Percentiles rank a stretch among this genome's conserved stretches.
Evolutionary conservation across 1,140 invertebrate genomes (phyloP).

Genomic region (Holotrichia oblita): DNA sequence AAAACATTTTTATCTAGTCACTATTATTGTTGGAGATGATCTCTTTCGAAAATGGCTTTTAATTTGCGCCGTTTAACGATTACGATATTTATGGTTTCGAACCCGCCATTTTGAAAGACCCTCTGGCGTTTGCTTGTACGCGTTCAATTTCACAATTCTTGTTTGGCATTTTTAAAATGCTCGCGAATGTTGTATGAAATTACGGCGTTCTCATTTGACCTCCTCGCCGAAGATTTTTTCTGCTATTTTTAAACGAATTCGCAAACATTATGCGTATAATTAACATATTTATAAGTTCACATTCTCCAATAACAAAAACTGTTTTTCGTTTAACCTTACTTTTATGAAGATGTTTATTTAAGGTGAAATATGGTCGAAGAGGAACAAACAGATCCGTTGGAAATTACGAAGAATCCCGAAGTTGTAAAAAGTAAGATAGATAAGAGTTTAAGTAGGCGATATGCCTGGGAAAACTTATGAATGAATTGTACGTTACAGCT

Average conservation of each 20-base stretch:
- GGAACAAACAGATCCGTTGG: slow-evolving; percentile 44
- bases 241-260: not conserved
- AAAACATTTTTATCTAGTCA: not conserved
- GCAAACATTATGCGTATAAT: not conserved
- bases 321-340: slow-evolving; percentile 30
- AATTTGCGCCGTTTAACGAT: not conserved
- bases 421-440: slow-evolving; percentile 52
- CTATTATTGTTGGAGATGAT: not conserved
- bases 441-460: too few species aligned
- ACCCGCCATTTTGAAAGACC: slow-evolving; percentile 39
- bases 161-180: not conserved
- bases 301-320: not conserved
- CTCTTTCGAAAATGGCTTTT: slow-evolving; percentile 1
- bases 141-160: not conserved
- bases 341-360: slow-evolving; percentile 22
- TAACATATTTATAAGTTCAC: not conserved
- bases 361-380: slow-evolving; percentile 43
- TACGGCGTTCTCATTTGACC: not conserved
- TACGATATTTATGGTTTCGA: slow-evolving; percentile 39
- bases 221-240: not conserved
- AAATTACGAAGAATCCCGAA: slow-evolving; percentile 49
- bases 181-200: not conserved
- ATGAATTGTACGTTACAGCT: slow-evolving; percentile 68
- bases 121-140: slow-evolving; percentile 32
- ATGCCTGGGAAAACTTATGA: too few species aligned